These are phyloP conservation scores for Neoarius graeffei DNA, from an alignment of 2,113 vertebrate genomes.

Conservation along the genomic window DNA sequence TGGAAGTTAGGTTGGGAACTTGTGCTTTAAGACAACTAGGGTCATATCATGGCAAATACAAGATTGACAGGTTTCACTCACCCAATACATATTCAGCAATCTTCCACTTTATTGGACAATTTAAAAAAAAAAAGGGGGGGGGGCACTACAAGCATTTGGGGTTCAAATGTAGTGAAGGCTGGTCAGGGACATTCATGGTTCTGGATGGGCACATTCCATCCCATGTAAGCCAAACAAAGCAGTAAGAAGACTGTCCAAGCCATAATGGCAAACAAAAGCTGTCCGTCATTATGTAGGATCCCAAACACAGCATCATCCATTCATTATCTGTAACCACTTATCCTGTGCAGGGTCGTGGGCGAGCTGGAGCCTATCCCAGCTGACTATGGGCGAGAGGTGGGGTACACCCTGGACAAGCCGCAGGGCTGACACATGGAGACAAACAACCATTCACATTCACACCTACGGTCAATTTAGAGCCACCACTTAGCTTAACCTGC, in stretches of 20 bases:
- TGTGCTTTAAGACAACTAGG: constrained; percentile 61
- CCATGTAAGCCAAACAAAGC: constrained; percentile 69
- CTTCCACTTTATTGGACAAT: constrained; percentile 37
- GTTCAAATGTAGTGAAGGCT: not conserved
- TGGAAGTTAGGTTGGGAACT: constrained; percentile 1
- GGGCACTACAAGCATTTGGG: not conserved
- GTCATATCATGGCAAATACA: constrained; percentile 64
- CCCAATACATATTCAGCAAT: constrained; percentile 69
- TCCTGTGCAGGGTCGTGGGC: too few species aligned
- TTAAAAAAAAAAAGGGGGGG: not conserved
- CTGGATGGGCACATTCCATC: constrained; percentile 48
- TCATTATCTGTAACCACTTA: too few species aligned
- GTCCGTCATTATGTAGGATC: constrained; percentile 63
- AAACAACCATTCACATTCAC: too few species aligned
- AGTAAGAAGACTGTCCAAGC: constrained; percentile 71
- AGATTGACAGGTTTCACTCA: constrained; percentile 54
- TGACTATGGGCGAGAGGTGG: too few species aligned
- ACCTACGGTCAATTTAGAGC: too few species aligned
- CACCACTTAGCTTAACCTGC: too few species aligned
- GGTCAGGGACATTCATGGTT: constrained; percentile 49
- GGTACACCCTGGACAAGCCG: too few species aligned
- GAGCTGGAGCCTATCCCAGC: too few species aligned
- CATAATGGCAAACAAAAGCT: constrained; percentile 69
- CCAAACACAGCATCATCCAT: constrained; percentile 58
- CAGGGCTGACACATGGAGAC: too few species aligned